phyloP scores from a whole-genome alignment of 2,888 invertebrate genomes.

The Elysia crispata region DNA sequence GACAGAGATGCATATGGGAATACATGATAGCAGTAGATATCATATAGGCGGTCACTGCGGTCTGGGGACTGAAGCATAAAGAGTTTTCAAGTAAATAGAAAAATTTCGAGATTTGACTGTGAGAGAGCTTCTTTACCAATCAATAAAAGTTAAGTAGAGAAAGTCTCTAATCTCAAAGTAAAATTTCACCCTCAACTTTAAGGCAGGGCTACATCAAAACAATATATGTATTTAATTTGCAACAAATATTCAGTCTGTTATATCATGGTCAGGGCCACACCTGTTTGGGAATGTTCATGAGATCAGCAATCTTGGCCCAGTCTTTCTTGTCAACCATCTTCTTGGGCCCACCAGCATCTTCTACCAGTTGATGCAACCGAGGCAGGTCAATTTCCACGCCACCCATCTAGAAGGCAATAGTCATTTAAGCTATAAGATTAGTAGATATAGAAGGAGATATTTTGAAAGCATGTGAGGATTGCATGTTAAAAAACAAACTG shows the following conservation, averaged over 20 bases:
- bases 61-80: conserved; percentile 81
- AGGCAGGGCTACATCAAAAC: too few relatives aligned
- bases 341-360: conserved; percentile 89
- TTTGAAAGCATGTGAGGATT: too few relatives aligned
- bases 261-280: conserved; percentile 66
- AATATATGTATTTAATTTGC: too few relatives aligned
- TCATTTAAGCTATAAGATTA: too few relatives aligned
- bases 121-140: too few relatives aligned
- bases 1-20: conserved; percentile 88
- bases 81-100: too few relatives aligned
- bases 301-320: conserved; percentile 92
- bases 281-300: conserved; percentile 89
- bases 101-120: too few relatives aligned
- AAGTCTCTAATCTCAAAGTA: too few relatives aligned
- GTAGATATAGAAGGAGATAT: too few relatives aligned
- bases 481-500: conserved; percentile 22
- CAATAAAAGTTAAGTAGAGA: too few relatives aligned
- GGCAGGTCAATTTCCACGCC: conserved; percentile 94
- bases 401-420: conserved; percentile 82
- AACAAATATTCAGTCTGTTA: too few relatives aligned
- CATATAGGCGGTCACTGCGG: conserved; percentile 89
- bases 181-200: too few relatives aligned
- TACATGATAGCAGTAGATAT: conserved; percentile 93
- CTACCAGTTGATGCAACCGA: conserved; percentile 89
- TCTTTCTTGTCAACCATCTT: conserved; percentile 90